phyloP scores from a whole-genome alignment of 2,888 invertebrate genomes.

The Cynaeus angustus region DNA sequence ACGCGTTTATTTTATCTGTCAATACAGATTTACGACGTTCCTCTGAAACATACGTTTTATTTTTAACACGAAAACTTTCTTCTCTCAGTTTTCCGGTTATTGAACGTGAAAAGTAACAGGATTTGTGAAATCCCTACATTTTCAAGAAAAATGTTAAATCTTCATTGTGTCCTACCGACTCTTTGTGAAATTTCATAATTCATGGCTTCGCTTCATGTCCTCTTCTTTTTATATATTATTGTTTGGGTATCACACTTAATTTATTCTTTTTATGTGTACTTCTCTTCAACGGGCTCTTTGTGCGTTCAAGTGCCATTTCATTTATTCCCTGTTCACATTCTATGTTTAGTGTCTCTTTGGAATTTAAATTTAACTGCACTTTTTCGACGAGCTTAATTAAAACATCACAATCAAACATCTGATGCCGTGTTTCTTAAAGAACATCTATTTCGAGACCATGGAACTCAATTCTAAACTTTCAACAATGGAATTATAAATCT shows the following conservation, averaged over 20 bases:
- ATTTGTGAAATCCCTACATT: constrained; percentile 60
- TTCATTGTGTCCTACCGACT: constrained; percentile 60
- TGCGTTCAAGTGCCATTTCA: constrained; percentile 26
- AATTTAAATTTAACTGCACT: constrained; percentile 5
- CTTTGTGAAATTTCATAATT: constrained; percentile 64
- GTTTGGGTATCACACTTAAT: constrained; percentile 48
- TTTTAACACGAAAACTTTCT: constrained; percentile 50
- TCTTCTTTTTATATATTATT: constrained; percentile 42
- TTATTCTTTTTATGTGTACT: constrained; percentile 39
- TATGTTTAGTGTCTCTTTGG: constrained; percentile 6
- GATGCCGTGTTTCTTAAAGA: not conserved
- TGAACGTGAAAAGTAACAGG: constrained; percentile 64
- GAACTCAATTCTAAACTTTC: too few species aligned
- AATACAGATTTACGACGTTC: constrained; percentile 55
- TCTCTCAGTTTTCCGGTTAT: constrained; percentile 62
- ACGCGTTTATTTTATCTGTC: constrained; percentile 56
- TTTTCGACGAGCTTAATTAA: constrained; percentile 5
- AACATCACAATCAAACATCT: constrained; percentile 12
- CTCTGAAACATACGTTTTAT: constrained; percentile 52
- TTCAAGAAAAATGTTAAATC: constrained; percentile 58
- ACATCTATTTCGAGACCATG: not conserved
- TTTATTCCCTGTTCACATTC: constrained; percentile 7
- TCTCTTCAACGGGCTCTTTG: constrained; percentile 22
- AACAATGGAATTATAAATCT: too few species aligned
- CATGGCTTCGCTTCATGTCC: constrained; percentile 53